Evolutionary conservation across 37 sponge, comb jelly and placozoan species (phyloP).

Genomic region (Oscarella lobularis): DNA sequence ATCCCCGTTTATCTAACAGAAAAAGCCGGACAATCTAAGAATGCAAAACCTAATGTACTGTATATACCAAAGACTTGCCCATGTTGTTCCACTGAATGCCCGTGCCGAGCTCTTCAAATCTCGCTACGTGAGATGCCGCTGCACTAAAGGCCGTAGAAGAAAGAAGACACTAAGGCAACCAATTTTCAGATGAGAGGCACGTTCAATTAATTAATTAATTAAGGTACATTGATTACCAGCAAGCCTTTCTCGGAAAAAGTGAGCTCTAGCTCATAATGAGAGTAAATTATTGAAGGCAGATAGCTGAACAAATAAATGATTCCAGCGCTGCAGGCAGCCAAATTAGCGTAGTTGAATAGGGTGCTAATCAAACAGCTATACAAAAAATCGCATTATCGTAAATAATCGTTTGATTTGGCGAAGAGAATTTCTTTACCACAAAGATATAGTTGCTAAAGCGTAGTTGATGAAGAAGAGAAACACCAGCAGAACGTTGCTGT

Average conservation of each 20-base stretch:
- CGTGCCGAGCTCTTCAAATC: constrained; percentile 61
- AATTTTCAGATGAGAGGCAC: no score
- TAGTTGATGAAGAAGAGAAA: neutral
- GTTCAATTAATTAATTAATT: neutral
- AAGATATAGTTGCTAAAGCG: neutral
- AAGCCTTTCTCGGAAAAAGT: neutral
- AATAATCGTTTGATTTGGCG: neutral
- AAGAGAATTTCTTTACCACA: neutral
- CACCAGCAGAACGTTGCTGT: neutral
- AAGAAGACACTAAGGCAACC: constrained; percentile 56
- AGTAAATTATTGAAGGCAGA: neutral
- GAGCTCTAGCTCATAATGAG: neutral
- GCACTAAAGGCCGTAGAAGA: constrained; percentile 58
- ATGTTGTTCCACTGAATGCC: constrained; percentile 88
- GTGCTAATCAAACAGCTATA: neutral
- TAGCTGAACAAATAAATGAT: neutral
- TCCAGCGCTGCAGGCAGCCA: neutral
- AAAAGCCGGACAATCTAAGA: no score
- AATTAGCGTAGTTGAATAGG: neutral
- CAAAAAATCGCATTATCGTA: no score
- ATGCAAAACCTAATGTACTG: no score
- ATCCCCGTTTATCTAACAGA: constrained; percentile 20
- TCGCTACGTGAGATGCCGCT: constrained; percentile 31
- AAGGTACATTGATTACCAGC: neutral
- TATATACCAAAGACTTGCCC: neutral